A percentile compares a stretch with the other conserved stretches of the same genome.
Evolutionary conservation across 2,797 vertebrate species (phyloP).

Genomic region (Labroides dimidiatus): DNA sequence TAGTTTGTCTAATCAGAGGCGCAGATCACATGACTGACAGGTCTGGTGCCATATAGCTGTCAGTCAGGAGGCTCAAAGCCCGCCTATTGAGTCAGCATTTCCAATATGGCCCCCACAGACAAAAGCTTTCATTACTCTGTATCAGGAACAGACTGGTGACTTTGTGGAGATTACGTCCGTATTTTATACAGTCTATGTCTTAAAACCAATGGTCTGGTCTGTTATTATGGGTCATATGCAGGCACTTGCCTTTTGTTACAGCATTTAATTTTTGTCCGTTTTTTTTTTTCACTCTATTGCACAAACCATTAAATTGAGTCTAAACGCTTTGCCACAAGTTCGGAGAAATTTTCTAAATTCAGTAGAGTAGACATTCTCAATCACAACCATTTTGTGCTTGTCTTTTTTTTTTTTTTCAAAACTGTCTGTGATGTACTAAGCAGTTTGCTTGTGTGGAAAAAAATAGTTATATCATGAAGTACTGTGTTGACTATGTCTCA

Average conservation of each 20-base stretch:
- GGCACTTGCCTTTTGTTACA: neutral
- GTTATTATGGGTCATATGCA: too few relatives aligned
- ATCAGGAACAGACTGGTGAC: too few relatives aligned
- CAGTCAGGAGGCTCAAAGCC: too few relatives aligned
- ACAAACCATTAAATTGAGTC: constrained; percentile 5
- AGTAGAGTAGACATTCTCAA: constrained; percentile 10
- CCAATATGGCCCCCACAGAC: too few relatives aligned
- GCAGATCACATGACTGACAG: too few relatives aligned
- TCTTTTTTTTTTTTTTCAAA: constrained; percentile 16
- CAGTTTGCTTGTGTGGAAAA: constrained; percentile 8
- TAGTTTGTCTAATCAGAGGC: too few relatives aligned
- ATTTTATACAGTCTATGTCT: too few relatives aligned
- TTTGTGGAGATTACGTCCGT: too few relatives aligned
- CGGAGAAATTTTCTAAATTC: constrained; percentile 17
- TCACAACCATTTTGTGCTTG: constrained; percentile 16
- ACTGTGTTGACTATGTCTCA: constrained; percentile 8
- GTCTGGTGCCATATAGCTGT: too few relatives aligned
- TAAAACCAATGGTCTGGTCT: too few relatives aligned
- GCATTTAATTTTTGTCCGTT: constrained; percentile 36
- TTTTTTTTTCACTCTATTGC: constrained; percentile 29
- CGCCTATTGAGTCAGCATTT: too few relatives aligned
- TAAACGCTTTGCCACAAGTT: constrained; percentile 2
- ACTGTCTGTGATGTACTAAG: constrained; percentile 11
- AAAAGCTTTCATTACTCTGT: too few relatives aligned
- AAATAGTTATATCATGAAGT: constrained; percentile 20